Percentiles rank a stretch among this genome's conserved stretches.
phyloP scores from a whole-genome alignment of 2,888 invertebrate species.

The Rhingia rostrata region DNA sequence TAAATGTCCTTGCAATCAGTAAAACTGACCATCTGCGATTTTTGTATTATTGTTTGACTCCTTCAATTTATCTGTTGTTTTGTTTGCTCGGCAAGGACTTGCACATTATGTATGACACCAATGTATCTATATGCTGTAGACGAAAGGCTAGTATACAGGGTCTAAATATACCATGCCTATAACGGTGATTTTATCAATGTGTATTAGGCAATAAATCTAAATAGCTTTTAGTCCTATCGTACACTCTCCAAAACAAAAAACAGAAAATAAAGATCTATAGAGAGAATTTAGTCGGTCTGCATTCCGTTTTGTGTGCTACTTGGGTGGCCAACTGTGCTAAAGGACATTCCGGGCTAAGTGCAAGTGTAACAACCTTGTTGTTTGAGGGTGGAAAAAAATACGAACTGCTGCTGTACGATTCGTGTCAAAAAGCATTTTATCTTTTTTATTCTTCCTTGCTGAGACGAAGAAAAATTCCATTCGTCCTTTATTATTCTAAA shows the following conservation, averaged over 20 bases:
- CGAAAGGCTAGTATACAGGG: slow-evolving; percentile 51
- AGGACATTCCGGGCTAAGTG: slow-evolving; percentile 35
- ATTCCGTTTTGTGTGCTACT: slow-evolving; percentile 41
- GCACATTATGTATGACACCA: slow-evolving; percentile 66
- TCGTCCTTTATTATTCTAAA: slow-evolving; percentile 8
- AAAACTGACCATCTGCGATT: slow-evolving; percentile 71
- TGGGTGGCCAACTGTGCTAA: slow-evolving; percentile 24
- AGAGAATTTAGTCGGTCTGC: slow-evolving; percentile 21
- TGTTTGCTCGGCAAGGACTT: slow-evolving; percentile 19
- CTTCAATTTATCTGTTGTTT: background rate
- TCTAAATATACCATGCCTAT: slow-evolving; percentile 2
- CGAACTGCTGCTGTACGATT: slow-evolving; percentile 35
- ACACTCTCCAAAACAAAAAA: background rate
- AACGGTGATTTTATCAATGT: slow-evolving; percentile 69
- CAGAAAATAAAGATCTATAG: background rate
- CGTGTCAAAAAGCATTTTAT: slow-evolving; percentile 73
- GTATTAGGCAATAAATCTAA: slow-evolving; percentile 73
- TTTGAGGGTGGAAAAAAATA: slow-evolving; percentile 17
- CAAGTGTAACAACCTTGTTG: slow-evolving; percentile 47
- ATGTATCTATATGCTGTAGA: slow-evolving; percentile 50
- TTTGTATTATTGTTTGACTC: slow-evolving; percentile 15
- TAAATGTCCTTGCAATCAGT: slow-evolving; percentile 70
- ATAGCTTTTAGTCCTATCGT: slow-evolving; percentile 53
- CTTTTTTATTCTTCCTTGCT: slow-evolving; percentile 20
- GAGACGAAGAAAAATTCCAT: slow-evolving; percentile 19